Conservation (phyloP, 2,797 vertebrate species). For the Numenius phaeopus region DNA sequence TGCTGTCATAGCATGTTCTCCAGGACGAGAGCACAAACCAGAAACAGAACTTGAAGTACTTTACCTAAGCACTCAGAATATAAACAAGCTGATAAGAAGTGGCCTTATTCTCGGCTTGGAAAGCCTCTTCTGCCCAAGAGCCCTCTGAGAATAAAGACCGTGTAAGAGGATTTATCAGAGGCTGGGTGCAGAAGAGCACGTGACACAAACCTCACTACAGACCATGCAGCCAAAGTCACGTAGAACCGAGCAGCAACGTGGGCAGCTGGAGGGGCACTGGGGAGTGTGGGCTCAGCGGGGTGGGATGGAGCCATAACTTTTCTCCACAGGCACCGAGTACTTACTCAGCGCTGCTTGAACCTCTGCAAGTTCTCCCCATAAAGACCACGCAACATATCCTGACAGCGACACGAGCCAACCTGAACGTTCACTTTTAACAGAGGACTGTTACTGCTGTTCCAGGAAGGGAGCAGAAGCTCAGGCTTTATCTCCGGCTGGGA, state of each 20-base stretch:
- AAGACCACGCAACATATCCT: background rate
- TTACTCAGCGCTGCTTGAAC: background rate
- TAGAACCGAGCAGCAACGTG: accelerated
- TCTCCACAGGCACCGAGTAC: background rate
- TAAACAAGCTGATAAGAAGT: background rate
- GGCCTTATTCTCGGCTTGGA: background rate
- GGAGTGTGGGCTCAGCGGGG: accelerated
- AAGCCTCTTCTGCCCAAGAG: slow-evolving; percentile 22
- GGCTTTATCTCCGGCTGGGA: background rate
- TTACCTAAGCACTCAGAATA: background rate
- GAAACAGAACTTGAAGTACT: background rate
- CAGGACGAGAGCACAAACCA: background rate
- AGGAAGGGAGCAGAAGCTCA: background rate
- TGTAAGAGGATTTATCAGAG: slow-evolving; percentile 51
- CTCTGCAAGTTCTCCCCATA: background rate
- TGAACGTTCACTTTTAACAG: background rate
- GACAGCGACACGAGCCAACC: background rate
- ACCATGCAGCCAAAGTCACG: background rate
- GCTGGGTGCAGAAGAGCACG: background rate
- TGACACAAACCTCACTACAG: background rate
- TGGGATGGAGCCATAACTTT: accelerated
- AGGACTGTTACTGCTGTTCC: background rate
- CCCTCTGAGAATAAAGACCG: background rate
- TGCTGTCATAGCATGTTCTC: background rate
- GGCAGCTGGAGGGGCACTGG: background rate